These are phyloP conservation scores for Centropyge bicolor DNA, from an alignment of 2,797 vertebrate species.

Conservation along the genomic window DNA sequence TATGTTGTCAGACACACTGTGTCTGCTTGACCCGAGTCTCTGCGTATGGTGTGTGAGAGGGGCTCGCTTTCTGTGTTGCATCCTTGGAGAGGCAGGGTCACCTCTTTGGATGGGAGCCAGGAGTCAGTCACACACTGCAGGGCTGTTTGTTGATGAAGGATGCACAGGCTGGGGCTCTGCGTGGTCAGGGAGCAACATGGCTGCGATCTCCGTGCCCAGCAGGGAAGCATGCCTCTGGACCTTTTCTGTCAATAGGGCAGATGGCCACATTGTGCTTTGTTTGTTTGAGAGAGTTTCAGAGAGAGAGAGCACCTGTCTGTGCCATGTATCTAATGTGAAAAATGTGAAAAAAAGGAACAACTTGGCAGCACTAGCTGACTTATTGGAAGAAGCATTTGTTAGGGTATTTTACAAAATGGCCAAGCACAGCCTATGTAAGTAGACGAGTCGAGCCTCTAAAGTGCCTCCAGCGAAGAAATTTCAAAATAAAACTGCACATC, in stretches of 20 bases:
- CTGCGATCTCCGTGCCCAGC: conserved; percentile 52
- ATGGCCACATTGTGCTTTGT: conserved; percentile 54
- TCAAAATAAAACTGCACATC: not conserved
- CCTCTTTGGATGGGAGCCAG: conserved; percentile 58
- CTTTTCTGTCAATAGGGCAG: conserved; percentile 64
- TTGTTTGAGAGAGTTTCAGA: conserved; percentile 15
- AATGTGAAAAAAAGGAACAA: not conserved
- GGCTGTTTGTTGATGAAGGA: conserved; percentile 58
- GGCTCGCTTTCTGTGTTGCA: conserved; percentile 31
- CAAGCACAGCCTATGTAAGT: not conserved
- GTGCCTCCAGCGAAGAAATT: not conserved
- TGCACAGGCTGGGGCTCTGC: conserved; percentile 22
- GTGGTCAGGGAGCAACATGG: conserved; percentile 57
- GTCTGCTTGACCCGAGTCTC: conserved; percentile 37
- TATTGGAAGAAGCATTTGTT: not conserved
- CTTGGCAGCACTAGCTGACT: not conserved
- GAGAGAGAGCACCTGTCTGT: conserved; percentile 26
- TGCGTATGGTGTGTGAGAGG: conserved; percentile 17
- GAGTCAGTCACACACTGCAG: conserved; percentile 53
- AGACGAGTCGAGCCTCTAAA: not conserved
- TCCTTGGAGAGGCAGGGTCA: conserved; percentile 61
- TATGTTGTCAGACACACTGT: conserved; percentile 39
- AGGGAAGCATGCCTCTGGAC: conserved; percentile 44
- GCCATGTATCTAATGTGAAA: not conserved
- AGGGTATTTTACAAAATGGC: not conserved